Conservation (phyloP, 2,113 vertebrate species). For the Dunckerocampus dactyliophorus region DNA sequence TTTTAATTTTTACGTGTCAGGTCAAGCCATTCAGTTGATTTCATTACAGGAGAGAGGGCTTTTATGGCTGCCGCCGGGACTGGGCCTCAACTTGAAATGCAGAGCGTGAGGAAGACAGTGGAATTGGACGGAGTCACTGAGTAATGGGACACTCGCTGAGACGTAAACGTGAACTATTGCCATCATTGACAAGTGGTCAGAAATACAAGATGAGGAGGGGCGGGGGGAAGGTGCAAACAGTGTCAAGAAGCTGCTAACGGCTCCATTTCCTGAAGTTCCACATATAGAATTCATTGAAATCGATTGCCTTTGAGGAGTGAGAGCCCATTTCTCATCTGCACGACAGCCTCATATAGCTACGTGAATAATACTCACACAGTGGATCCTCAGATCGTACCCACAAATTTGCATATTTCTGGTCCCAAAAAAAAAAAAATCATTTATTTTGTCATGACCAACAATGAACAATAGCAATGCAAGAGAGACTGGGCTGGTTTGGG, state of each 20-base stretch:
- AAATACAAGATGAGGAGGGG: conserved; percentile 2
- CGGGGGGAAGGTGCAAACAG: conserved; percentile 10
- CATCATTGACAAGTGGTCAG: conserved; percentile 13
- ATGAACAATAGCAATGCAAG: no score
- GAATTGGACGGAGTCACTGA: not conserved
- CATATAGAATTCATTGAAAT: conserved; percentile 51
- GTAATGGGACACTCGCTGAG: not conserved
- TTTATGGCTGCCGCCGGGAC: conserved; percentile 17
- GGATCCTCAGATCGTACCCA: not conserved
- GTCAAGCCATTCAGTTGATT: conserved; percentile 6
- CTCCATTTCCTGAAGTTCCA: conserved; percentile 41
- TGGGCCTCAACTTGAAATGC: conserved; percentile 14
- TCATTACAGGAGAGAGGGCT: conserved; percentile 20
- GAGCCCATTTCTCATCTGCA: conserved; percentile 53
- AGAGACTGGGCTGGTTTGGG: not conserved
- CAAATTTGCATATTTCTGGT: not conserved
- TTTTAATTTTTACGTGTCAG: conserved; percentile 9
- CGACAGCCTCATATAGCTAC: conserved; percentile 44
- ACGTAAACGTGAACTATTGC: conserved; percentile 5
- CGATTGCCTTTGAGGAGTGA: conserved; percentile 52
- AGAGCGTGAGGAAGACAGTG: not conserved
- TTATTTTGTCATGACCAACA: no score
- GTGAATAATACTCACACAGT: conserved; percentile 15
- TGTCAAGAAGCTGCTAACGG: conserved; percentile 29
- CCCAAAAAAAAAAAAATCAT: no score